A percentile compares a stretch with the other conserved stretches of the same genome.
phyloP scores from a whole-genome alignment of 1,140 invertebrate genomes.

The Drosophila aff. region DNA sequence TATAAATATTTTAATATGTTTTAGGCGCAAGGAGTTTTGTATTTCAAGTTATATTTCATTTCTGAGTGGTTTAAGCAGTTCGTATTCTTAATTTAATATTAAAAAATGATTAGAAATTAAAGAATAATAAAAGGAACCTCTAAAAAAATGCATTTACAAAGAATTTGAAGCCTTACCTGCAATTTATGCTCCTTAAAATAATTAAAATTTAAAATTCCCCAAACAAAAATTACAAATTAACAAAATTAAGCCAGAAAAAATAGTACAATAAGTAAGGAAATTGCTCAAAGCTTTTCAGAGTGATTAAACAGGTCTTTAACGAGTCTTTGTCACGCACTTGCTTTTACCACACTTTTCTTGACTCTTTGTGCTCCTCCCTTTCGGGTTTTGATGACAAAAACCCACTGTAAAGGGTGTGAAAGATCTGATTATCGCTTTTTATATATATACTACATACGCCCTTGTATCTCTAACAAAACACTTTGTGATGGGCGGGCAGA shows the following conservation, averaged over 20 bases:
- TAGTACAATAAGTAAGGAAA: not conserved
- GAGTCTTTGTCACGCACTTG: slow-evolving; percentile 51
- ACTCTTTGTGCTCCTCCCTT: not conserved
- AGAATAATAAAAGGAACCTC: too few relatives aligned
- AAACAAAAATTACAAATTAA: not conserved
- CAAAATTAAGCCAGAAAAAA: not conserved
- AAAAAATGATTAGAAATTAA: not conserved
- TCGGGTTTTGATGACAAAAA: slow-evolving; percentile 17
- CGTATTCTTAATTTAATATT: not conserved
- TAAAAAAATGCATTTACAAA: too few relatives aligned
- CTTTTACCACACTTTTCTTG: slow-evolving; percentile 27
- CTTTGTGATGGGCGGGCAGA: slow-evolving; percentile 12
- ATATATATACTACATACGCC: slow-evolving; percentile 22
- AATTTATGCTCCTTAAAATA: too few relatives aligned
- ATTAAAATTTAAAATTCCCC: not conserved
- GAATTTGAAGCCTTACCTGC: not conserved
- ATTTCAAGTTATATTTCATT: not conserved
- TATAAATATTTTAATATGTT: not conserved
- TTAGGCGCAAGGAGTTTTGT: too few relatives aligned
- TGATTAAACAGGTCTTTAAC: slow-evolving; percentile 16
- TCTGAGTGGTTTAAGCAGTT: not conserved
- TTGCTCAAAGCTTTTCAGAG: slow-evolving; percentile 3
- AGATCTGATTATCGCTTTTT: slow-evolving; percentile 34
- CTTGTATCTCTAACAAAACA: slow-evolving; percentile 33
- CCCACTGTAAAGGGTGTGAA: slow-evolving; percentile 33